Conservation (phyloP, 2,797 vertebrate genomes). For the Vespertilio murinus region DNA sequence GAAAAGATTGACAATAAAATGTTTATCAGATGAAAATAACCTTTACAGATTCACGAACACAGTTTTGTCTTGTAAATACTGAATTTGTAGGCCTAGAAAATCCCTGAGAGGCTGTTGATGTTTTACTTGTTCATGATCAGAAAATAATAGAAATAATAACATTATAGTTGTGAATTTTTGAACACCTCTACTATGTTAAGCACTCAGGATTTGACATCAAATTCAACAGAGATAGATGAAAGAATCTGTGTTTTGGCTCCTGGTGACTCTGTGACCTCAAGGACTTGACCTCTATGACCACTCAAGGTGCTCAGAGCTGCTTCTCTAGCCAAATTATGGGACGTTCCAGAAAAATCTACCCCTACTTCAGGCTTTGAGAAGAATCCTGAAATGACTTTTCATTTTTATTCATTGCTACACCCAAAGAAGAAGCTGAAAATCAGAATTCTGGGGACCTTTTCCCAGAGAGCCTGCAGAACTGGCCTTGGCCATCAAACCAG, state of each 20-base stretch:
- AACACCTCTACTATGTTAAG: background rate
- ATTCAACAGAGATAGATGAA: background rate
- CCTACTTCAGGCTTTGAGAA: background rate
- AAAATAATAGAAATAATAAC: conserved; percentile 50
- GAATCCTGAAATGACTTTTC: background rate
- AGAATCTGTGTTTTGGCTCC: background rate
- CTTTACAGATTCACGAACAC: conserved; percentile 15
- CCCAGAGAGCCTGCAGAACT: background rate
- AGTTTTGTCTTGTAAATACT: conserved; percentile 40
- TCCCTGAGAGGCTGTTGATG: conserved; percentile 27
- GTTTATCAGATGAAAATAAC: conserved; percentile 56
- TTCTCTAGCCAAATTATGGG: background rate
- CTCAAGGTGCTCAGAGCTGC: background rate
- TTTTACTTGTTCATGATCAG: background rate
- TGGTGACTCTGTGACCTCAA: background rate
- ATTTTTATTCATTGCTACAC: background rate
- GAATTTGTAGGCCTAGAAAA: conserved; percentile 38
- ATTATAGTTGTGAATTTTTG: background rate
- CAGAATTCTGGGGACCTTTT: background rate
- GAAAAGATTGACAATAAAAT: conserved; percentile 50
- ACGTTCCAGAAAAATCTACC: conserved; percentile 24
- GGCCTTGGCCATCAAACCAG: background rate
- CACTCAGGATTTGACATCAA: background rate
- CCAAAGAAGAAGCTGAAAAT: background rate
- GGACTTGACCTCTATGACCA: background rate